These are phyloP conservation scores for Hyaena hyaena DNA, from an alignment of 2,113 vertebrate species.

Conservation along the genomic window DNA sequence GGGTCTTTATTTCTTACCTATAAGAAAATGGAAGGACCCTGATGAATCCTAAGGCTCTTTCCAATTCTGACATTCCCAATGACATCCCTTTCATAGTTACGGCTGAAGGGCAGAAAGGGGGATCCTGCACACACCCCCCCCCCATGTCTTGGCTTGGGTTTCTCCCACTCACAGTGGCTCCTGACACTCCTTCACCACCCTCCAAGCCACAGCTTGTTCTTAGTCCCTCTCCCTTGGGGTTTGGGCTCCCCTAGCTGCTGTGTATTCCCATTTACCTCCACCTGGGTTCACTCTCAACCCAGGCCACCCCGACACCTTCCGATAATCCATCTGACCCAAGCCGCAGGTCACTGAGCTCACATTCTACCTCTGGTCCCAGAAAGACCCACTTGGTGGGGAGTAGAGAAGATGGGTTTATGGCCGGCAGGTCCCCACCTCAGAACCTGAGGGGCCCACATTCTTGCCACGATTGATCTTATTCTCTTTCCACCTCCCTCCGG, in stretches of 20 bases:
- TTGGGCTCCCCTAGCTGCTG: no score
- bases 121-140: no score
- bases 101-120: no score
- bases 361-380: background rate
- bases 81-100: background rate
- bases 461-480: background rate
- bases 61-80: background rate
- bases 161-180: background rate
- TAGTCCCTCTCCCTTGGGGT: background rate
- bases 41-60: background rate
- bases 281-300: background rate
- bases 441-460: no score
- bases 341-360: background rate
- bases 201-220: background rate
- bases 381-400: no score
- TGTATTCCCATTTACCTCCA: background rate
- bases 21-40: background rate
- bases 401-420: background rate
- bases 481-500: background rate
- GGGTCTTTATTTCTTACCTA: background rate
- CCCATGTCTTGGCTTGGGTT: background rate
- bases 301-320: background rate
- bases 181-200: background rate
- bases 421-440: background rate
- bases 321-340: background rate